Percentiles rank a stretch among this genome's conserved stretches.
These are phyloP conservation scores for Ptyas mucosa DNA, from an alignment of 2,113 vertebrate species.

Conservation along the genomic window DNA sequence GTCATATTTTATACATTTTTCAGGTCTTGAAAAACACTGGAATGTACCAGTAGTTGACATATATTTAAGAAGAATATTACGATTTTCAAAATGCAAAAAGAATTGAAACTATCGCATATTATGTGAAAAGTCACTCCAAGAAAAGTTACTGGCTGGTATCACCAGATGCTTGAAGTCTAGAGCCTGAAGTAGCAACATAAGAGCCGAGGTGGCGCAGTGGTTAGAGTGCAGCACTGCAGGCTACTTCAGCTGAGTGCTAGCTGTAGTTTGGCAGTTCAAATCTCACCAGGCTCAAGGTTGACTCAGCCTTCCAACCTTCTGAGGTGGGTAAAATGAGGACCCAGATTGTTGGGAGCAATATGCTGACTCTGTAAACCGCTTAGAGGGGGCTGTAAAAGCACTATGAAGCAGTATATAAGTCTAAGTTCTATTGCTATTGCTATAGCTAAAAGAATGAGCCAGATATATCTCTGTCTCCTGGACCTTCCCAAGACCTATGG, in stretches of 20 bases:
- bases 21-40: constrained; percentile 1
- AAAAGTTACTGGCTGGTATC: neutral
- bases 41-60: constrained; percentile 2
- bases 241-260: no score
- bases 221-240: no score
- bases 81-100: neutral
- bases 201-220: no score
- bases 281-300: no score
- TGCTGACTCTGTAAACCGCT: no score
- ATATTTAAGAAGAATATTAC: neutral
- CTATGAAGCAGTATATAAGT: no score
- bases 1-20: neutral
- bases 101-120: neutral
- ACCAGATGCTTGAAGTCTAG: neutral
- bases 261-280: no score
- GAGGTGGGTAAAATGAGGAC: no score
- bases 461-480: neutral
- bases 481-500: neutral
- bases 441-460: neutral
- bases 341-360: no score
- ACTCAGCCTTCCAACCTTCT: no score
- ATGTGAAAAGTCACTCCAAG: neutral
- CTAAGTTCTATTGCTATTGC: no score
- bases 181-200: neutral
- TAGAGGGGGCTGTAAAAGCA: no score